Evolutionary conservation across 2,797 vertebrate genomes (phyloP), one percentile per base, ranked within the genome.

Genomic region (Rhynchonycteris naso): DNA sequence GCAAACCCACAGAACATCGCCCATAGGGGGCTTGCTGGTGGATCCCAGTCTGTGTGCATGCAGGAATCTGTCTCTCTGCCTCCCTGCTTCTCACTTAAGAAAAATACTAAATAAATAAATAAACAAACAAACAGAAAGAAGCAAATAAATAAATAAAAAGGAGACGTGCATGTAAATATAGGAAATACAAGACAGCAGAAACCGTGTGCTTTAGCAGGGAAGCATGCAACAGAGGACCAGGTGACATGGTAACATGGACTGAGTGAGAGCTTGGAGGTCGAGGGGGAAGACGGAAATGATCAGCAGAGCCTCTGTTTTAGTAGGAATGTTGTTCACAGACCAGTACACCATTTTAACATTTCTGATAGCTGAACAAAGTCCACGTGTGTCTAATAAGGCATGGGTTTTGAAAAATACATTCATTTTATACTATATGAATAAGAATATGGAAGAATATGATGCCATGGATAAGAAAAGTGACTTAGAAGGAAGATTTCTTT

Each of bases 361-460:
- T 90, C 63, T 30, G n/a, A 5, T 21, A 63, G 35, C 84, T 50
- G 26, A 61, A 59, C 43, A 91, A 79, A 93, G 26, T 63, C 61
- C 28, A 35, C 35, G 15, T 52, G 28, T 91, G 21, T 74, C 72
- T 79, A 69, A 43, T 35, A 69, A 81, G 47, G 4, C 35, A 68
- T 61, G 69, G 13, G 47, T 85, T 94, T 94, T 89, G 72, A 76
- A 52, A 80, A 87, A 35, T 59, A 43, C 69, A 24, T 84, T 80
- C 38, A 35, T 82, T 90, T 71, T 66, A 26, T 66, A 19, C 13
- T 9, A 26, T 35, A 5, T 50, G 26, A 91, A n/a, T 85, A 91
- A 81, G 43, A 61, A 33, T 76, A 1, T 90, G n/a, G 38, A 90
- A 72, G 58, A 86, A 33, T 90, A 22, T 79, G 59, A n/a, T 74